These are phyloP conservation scores for Cheilosia soror DNA, from an alignment of 2,888 invertebrate species.

Conservation along the genomic window DNA sequence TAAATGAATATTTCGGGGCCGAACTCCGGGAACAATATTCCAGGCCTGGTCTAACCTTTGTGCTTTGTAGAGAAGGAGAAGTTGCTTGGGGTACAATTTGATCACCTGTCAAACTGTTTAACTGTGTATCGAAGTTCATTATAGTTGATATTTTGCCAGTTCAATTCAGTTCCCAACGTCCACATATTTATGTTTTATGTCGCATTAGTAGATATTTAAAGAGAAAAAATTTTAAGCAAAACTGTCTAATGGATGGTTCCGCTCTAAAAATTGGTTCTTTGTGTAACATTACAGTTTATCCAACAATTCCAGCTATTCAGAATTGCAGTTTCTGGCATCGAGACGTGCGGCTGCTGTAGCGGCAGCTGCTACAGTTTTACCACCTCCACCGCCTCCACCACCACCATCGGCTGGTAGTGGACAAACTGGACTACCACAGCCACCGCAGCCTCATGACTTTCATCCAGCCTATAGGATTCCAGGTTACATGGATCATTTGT, in stretches of 20 bases:
- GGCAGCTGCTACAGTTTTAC: slow-evolving; percentile 84
- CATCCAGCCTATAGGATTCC: slow-evolving; percentile 90
- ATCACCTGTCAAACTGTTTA: too few species aligned
- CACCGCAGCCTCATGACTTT: slow-evolving; percentile 85
- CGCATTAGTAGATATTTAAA: neutral
- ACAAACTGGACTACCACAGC: slow-evolving; percentile 78
- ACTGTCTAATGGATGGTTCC: slow-evolving; percentile 34
- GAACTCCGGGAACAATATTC: too few species aligned
- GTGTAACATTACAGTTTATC: slow-evolving; percentile 65
- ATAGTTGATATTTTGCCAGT: too few species aligned
- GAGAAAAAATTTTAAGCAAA: slow-evolving; percentile 8
- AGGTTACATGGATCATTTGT: slow-evolving; percentile 91
- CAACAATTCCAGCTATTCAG: slow-evolving; percentile 81
- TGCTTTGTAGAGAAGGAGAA: too few species aligned
- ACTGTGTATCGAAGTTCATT: too few species aligned
- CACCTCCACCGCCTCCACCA: slow-evolving; percentile 80
- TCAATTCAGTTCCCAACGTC: too few species aligned
- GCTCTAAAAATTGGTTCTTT: slow-evolving; percentile 48
- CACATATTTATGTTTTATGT: too few species aligned
- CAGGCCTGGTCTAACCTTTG: too few species aligned
- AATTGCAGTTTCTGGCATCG: slow-evolving; percentile 83
- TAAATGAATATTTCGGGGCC: too few species aligned
- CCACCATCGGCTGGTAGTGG: slow-evolving; percentile 75
- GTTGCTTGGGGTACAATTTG: too few species aligned
- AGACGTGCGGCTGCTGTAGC: slow-evolving; percentile 84